Base-by-base conservation (phyloP, 2,797 vertebrate species). In the Chelidonichthys spinosus region DNA sequence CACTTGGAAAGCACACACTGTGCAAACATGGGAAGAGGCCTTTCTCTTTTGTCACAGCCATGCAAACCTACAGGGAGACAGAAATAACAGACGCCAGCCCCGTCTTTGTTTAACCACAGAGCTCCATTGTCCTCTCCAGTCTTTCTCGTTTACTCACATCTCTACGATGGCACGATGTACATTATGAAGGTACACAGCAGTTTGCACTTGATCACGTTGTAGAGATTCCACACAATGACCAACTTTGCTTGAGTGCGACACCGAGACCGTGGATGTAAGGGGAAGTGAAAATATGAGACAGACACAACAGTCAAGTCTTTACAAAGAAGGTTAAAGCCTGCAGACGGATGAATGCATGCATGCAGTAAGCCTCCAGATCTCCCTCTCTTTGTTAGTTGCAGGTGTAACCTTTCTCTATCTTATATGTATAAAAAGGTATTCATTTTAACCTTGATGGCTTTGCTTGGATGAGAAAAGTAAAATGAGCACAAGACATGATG, bases 1-100 rank as follows among this genome's bases (percentile, higher is more conserved):
- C 74, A 77, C 72, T 82, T 63, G 78, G 77, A 84, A 79, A 78
- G 62, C 67, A 66, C 65, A 81, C 68, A 52, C 84, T 84, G 62
- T 77, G 83, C 82, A 92, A 90, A 91, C 87, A 88, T 69, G 58
- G 82, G 72, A 85, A 75, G 78, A 88, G 81, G 84, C 79, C 83
- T 84, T 82, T 89, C 79, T 89, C 74, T 87, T 87, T 87, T 86
- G 85, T 90, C 81, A 69, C 59, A 58, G 72, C 85, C 87, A 89
- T 79, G 78, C 85, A 91, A 89, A 86, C 87, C 79, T 85, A 59
- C 67, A 74, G 78, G 72, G 74, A 85, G 64, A 58, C 81, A 84
- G 79, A 72, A 75, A 89, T n/a, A 87, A 84, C 85, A 85, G 71
- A 76, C 81, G 79, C 63, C 50, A 62, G 76, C 63, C 67, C 71